Base-by-base conservation (phyloP, 2,888 invertebrate species). In the Erebia palarica region DNA sequence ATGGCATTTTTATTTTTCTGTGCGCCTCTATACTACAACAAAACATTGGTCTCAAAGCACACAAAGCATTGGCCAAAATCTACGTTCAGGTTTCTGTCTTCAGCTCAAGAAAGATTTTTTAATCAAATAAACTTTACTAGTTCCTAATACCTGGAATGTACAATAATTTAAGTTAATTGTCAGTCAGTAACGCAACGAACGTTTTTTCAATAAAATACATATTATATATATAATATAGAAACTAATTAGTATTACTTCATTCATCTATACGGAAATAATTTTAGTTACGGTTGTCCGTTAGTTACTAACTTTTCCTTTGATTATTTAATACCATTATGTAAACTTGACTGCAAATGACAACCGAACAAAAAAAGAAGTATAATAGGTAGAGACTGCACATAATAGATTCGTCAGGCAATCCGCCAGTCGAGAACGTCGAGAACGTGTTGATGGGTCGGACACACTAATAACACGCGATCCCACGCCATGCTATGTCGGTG, bases 341-440 rank as follows among this genome's bases (percentile, higher is more conserved):
- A 65, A 44, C 44, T n/a, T 16, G 61, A 16, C 18, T 61, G 42
- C 55, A 55, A 44, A 55, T 44, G 55, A 18, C 55, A 65, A 44
- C 16, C 42, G 55, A 1, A 57, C 21, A 55, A 42, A 65, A 27
- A 53, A 55, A 42, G 36, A 55, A 55, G 1, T 16, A 27, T 27
- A 27, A 27, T 27, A 55, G 42, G 36, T 36, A 55, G 42, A 36
- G 55, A 21, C 47, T 61, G 27, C 27, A 57, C 16, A 42, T 57
- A 65, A 21, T 21, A 47, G 57, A 58, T 57, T 66, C 66, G 57
- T 21, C 44, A 47, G 57, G 66, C 66, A 58, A 47, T 44, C 47
- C 58, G 66, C 47, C 66, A 66, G 57, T 18, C 66, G 47, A 44
- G 58, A 66, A 55, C 7, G 53, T n/a, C n/a, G n/a, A n/a, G n/a